Evolutionary conservation across 64 coral and sea anemone species (phyloP).

Genomic region (Actinia tenebrosa): DNA sequence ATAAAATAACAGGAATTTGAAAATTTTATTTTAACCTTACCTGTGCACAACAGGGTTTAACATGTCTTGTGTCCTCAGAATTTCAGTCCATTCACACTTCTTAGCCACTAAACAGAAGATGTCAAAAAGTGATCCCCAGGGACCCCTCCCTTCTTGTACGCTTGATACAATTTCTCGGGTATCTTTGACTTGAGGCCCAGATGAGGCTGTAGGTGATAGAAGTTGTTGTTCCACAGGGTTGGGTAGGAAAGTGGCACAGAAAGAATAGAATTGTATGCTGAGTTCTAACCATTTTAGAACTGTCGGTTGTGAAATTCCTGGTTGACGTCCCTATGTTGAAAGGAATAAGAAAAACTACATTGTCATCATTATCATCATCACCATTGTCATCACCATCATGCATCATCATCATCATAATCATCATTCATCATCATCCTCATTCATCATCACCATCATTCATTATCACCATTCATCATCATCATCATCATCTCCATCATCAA

Average conservation of each 20-base stretch:
- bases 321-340: neutral
- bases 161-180: slow-evolving; percentile 41
- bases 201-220: slow-evolving; percentile 24
- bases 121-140: slow-evolving; percentile 74
- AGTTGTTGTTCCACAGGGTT: slow-evolving; percentile 13
- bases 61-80: slow-evolving; percentile 69
- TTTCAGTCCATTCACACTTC: slow-evolving; percentile 89
- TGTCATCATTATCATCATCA: neutral
- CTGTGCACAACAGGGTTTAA: slow-evolving; percentile 74
- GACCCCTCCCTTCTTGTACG: slow-evolving; percentile 58
- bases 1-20: neutral
- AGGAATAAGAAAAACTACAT: neutral
- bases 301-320: slow-evolving; percentile 50
- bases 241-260: slow-evolving; percentile 59
- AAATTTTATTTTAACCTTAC: slow-evolving; percentile 8
- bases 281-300: slow-evolving; percentile 82
- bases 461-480: neutral
- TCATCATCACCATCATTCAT: neutral
- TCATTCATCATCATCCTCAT: neutral
- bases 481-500: neutral
- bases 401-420: neutral
- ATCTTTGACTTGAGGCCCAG: slow-evolving; percentile 10
- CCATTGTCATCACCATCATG: too few species aligned
- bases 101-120: slow-evolving; percentile 73
- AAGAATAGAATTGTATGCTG: slow-evolving; percentile 87